Base-by-base conservation (phyloP, 1,140 invertebrate genomes). In the Akabosia matsudoensis region DNA sequence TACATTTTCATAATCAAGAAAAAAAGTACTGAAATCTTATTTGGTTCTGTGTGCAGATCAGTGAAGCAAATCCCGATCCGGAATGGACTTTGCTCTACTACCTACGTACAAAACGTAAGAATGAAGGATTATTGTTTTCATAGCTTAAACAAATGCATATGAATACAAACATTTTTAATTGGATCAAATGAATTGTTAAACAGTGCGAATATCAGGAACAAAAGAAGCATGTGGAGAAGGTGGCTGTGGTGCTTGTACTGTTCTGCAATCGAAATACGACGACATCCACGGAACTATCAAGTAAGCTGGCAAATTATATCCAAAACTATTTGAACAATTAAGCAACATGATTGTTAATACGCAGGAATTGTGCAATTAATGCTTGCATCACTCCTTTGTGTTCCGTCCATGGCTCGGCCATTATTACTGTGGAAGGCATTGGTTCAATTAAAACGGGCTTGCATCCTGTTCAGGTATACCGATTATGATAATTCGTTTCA, bases 141-240 rank as follows among this genome's bases (percentile, higher is more conserved):
- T 45, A 45, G 18, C 61, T 14, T 13, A 67, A 31, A 4, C 26
- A 28, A 67, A 30, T n/a, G 61, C 7, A 67, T 71, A 1, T 31
- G 24, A 28, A 74, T 30, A n/a, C 78, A 81, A 52, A 79, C 79
- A 82, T 83, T 83, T 80, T 24, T 0, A n/a, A n/a, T 56, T 56
- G 14, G 7, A 31, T 64, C 70, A 45, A 0, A 3, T 31, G n/a
- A n/a, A n/a, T n/a, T n/a, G n/a, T n/a, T n/a, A n/a, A n/a, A 80
- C 74, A 83, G 90, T 96, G 56, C 85, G 88, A 18, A 86, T 97
- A 73, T 92, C 89, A 75, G 95, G 95, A 13, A 96, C 94, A 0
- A 97, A 97, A 85, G 84, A 96, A 33, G 94, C 93, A 18, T 97
- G 95, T 83, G 93, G 92, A 0, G 95, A 97, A 87, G 95, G 95